Evolutionary conservation across 2,113 vertebrate species (phyloP).

Genomic region (Petaurus breviceps): DNA sequence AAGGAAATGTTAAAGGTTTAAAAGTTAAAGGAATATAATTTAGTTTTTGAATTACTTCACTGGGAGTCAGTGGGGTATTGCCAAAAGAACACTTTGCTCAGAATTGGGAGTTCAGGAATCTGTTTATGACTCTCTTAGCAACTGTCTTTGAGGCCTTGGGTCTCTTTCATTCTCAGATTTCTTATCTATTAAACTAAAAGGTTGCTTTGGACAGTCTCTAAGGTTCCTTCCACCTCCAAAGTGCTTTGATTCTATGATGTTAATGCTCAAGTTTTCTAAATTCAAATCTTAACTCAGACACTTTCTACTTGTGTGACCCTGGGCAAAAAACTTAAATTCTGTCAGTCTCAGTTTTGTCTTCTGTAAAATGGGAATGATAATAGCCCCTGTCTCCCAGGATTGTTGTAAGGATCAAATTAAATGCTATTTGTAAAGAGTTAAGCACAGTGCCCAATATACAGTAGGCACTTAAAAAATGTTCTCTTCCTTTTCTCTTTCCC

Average conservation of each 20-base stretch:
- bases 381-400: neutral
- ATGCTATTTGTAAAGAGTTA: neutral
- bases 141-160: neutral
- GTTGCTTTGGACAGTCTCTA: neutral
- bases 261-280: rapidly evolving
- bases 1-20: neutral
- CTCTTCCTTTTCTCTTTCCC: neutral
- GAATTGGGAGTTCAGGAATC: neutral
- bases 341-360: neutral
- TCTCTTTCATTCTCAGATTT: neutral
- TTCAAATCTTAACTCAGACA: neutral
- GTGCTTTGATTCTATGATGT: rapidly evolving
- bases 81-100: neutral
- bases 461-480: neutral
- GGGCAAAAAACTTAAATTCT: neutral
- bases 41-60: no score
- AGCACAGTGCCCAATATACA: neutral
- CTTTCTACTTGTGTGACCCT: neutral
- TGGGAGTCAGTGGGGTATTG: neutral
- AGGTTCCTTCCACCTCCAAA: neutral
- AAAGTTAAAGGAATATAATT: neutral
- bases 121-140: neutral
- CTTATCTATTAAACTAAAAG: rapidly evolving
- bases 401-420: neutral
- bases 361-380: neutral